Percentiles rank a stretch among this genome's conserved stretches.
phyloP scores from a whole-genome alignment of 2,797 vertebrate species.

The Semotilus atromaculatus region DNA sequence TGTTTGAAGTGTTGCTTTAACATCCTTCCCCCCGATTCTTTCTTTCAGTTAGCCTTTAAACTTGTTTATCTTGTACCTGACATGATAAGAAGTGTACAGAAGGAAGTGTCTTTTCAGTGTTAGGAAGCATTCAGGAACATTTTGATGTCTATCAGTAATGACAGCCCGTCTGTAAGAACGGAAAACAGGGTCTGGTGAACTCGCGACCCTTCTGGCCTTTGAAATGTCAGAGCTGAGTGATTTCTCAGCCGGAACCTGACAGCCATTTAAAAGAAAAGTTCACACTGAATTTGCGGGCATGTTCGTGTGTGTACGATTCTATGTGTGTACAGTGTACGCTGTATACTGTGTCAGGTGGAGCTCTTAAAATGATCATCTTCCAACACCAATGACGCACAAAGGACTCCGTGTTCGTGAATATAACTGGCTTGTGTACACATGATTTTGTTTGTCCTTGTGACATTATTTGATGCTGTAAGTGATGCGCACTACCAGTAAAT shows the following conservation, averaged over 20 bases:
- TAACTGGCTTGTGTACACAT: not conserved
- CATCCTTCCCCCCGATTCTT: not conserved
- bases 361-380: not conserved
- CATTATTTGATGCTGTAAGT: not conserved
- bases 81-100: conserved; percentile 27
- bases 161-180: not conserved
- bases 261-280: not conserved
- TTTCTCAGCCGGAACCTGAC: not conserved
- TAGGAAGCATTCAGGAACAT: not conserved
- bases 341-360: not conserved
- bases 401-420: not conserved
- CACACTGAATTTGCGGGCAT: not conserved
- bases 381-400: not conserved
- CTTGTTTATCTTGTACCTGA: conserved; percentile 44
- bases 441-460: not conserved
- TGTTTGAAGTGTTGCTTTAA: not conserved
- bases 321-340: not conserved
- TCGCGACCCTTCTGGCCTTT: too few species aligned
- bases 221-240: conserved; percentile 6
- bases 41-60: conserved; percentile 35
- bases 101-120: conserved; percentile 2
- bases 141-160: conserved; percentile 25
- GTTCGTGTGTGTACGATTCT: not conserved
- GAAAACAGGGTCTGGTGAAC: not conserved
- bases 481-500: not conserved